A percentile compares a stretch with the other conserved stretches of the same genome.
Evolutionary conservation across 2,113 vertebrate species (phyloP).

Genomic region (Daubentonia madagascariensis): DNA sequence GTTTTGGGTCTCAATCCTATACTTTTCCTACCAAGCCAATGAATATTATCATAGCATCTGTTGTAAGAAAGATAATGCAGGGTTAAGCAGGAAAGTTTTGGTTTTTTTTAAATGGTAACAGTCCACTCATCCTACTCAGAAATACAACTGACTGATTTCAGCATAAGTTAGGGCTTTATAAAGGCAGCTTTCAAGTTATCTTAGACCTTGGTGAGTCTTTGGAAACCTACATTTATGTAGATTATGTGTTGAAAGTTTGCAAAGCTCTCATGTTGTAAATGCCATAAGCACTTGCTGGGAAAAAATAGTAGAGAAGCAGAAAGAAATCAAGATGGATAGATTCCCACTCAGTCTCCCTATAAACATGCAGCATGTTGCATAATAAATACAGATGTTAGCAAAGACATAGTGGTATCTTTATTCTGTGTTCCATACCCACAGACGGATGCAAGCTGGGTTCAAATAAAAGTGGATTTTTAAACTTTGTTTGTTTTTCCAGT

Average conservation of each 20-base stretch:
- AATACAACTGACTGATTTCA: neutral
- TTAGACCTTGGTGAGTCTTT: neutral
- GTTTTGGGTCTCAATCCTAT: neutral
- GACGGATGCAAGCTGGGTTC: neutral
- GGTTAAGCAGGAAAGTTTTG: neutral
- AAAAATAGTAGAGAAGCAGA: constrained; percentile 27
- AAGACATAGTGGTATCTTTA: neutral
- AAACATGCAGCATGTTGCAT: neutral
- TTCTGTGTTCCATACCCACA: neutral
- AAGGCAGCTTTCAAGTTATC: constrained; percentile 21
- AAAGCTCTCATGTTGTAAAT: constrained; percentile 27
- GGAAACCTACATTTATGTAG: neutral
- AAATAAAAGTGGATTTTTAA: neutral
- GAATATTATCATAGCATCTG: neutral
- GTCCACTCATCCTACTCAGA: neutral
- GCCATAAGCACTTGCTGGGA: constrained; percentile 18
- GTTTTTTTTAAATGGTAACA: neutral
- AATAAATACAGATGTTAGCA: constrained; percentile 46
- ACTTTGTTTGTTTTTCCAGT: neutral
- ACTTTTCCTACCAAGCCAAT: neutral
- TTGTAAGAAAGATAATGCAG: neutral
- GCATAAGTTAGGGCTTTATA: neutral
- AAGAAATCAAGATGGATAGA: neutral
- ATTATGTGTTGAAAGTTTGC: constrained; percentile 33
- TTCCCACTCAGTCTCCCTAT: neutral